Evolutionary conservation across 2,113 vertebrate genomes (phyloP).

Genomic region (Puma concolor): DNA sequence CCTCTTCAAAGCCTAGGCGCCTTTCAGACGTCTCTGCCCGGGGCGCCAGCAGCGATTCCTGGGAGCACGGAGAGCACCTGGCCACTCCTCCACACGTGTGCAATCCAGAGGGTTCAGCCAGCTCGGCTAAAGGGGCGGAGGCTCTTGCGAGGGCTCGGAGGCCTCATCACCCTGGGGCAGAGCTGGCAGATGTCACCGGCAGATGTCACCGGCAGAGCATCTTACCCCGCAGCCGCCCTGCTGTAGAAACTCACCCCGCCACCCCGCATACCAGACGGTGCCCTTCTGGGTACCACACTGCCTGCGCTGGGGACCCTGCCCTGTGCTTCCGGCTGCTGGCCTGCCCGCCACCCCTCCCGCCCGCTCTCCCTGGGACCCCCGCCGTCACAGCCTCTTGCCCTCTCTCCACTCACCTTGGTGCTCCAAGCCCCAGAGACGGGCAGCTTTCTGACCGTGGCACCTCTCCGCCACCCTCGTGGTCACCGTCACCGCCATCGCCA

Average conservation of each 20-base stretch:
- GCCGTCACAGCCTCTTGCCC: neutral
- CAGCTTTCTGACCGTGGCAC: accelerated
- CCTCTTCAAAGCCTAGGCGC: neutral
- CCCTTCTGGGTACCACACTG: neutral
- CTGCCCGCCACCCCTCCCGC: neutral
- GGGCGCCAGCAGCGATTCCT: neutral
- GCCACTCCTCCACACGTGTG: accelerated
- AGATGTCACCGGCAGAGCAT: accelerated
- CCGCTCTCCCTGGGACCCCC: neutral
- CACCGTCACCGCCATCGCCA: accelerated
- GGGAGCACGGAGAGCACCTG: neutral
- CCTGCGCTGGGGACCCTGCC: neutral
- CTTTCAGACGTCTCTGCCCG: neutral
- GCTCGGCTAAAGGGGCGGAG: neutral
- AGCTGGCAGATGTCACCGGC: neutral
- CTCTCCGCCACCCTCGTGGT: accelerated
- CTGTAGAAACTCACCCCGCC: neutral
- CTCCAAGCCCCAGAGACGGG: accelerated
- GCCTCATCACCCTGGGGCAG: accelerated
- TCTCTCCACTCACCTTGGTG: neutral
- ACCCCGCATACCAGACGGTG: accelerated
- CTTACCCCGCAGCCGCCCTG: accelerated
- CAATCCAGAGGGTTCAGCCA: neutral
- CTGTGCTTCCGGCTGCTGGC: neutral
- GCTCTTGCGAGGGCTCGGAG: neutral